A percentile compares a stretch with the other conserved stretches of the same genome.
Evolutionary conservation across 2,113 vertebrate species (phyloP).

Genomic region (Saguinus midas): DNA sequence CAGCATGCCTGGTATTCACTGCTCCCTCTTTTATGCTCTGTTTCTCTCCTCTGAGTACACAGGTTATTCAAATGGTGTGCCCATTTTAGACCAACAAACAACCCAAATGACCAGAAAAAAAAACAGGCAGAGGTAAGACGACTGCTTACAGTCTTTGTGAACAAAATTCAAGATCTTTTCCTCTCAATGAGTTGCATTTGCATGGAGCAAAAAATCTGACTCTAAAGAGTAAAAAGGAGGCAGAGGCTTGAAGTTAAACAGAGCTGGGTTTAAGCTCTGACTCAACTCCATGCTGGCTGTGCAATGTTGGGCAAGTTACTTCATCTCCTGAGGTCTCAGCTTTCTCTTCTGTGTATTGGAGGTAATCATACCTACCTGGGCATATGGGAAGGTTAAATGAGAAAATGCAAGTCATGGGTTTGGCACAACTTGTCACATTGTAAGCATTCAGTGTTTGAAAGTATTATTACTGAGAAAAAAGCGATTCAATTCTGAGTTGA

Average conservation of each 20-base stretch:
- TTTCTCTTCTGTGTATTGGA: neutral
- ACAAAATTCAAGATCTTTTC: neutral
- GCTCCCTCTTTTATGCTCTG: neutral
- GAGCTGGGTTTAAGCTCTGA: neutral
- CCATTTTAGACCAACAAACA: neutral
- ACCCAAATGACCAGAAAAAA: neutral
- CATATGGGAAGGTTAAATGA: neutral
- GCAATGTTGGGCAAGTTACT: neutral
- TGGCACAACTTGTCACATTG: neutral
- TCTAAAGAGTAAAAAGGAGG: neutral
- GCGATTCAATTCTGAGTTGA: neutral
- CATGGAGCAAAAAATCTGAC: neutral
- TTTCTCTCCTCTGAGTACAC: neutral
- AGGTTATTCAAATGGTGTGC: neutral
- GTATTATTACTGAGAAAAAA: neutral
- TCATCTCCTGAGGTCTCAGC: neutral
- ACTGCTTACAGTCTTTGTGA: neutral
- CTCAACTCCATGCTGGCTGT: fast-evolving
- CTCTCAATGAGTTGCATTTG: neutral
- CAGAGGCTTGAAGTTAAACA: neutral
- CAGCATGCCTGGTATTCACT: neutral
- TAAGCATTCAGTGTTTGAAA: neutral
- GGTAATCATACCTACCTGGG: neutral
- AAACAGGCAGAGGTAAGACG: neutral
- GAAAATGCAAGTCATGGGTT: neutral